Base-by-base conservation (phyloP, 2,797 vertebrate genomes). In the Lophura swinhoii region DNA sequence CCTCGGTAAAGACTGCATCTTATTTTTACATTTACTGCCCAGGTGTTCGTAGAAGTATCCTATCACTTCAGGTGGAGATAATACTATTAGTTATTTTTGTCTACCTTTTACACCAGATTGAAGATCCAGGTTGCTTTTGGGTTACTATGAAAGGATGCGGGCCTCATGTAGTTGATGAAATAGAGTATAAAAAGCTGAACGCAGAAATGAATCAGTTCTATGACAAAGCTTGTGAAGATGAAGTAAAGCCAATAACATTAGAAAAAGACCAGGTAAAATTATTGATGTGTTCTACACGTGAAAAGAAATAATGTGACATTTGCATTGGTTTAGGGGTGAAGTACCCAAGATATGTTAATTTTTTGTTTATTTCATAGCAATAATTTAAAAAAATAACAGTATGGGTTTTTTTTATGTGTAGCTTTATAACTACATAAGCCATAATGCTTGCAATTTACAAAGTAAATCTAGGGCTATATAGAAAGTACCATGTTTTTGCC, bases 101-200 rank as follows among this genome's bases (percentile, higher is more conserved):
- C 12, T 87, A 2, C 29, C n/a, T 35, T 39, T 87, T 84, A 17
- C 21, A 5, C 12, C 44, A 98, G 98, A 70, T 97, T 94, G 95
- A 97, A 91, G 97, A 98, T 92, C 98, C 98, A 31, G 87, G 77
- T 74, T 98, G 97, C 87, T 98, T 98, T 91, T 98, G 97, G 97
- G 97, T 97, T 88, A 85, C 97, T 91, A 74, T 97, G 92, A 97
- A 97, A 95, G 96, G 95, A 35, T 79, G 24, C 1, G 62, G 74
- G 41, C 80, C 93, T 5, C 83, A 94, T 14, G 2, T 94, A 79
- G 87, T 94, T 1, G 37, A 92, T 79, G 96, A 97, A 90, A 48
- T 39, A 12, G 96, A 95, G 16, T 98, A 98, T 91, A 60, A 97
- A 91, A 96, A 97, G 48, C 82, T 98, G 75, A 96, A 96, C 39